Evolutionary conservation across 2,888 invertebrate genomes (phyloP).

Genomic region (Drosophila histrio): DNA sequence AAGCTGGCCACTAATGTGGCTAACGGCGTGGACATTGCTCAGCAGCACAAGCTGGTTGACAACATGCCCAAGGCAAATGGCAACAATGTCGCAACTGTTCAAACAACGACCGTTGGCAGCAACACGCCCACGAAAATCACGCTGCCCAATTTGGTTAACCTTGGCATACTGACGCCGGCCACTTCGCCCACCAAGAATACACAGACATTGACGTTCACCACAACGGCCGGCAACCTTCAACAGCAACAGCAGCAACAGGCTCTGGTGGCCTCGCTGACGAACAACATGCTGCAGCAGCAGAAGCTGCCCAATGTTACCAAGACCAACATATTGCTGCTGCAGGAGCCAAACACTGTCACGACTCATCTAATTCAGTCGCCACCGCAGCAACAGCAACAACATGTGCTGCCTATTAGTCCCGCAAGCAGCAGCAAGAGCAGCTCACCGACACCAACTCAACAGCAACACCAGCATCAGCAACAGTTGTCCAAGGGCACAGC

Average conservation of each 20-base stretch:
- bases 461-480: constrained; percentile 58
- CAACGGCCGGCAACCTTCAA: constrained; percentile 60
- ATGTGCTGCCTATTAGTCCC: constrained; percentile 83
- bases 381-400: constrained; percentile 63
- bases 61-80: constrained; percentile 46
- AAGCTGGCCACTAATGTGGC: constrained; percentile 83
- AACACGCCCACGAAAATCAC: constrained; percentile 81
- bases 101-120: constrained; percentile 30
- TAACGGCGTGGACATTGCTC: constrained; percentile 72
- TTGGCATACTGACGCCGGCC: constrained; percentile 85
- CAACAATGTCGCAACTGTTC: constrained; percentile 45
- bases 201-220: constrained; percentile 80
- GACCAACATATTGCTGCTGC: constrained; percentile 64
- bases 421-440: constrained; percentile 81
- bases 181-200: constrained; percentile 85
- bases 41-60: constrained; percentile 69
- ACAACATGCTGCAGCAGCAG: constrained; percentile 63
- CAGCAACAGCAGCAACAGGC: constrained; percentile 74
- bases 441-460: constrained; percentile 74
- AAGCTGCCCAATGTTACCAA: constrained; percentile 57
- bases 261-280: constrained; percentile 64
- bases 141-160: constrained; percentile 84
- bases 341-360: constrained; percentile 54
- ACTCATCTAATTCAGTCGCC: constrained; percentile 62
- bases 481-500: constrained; percentile 37